These are phyloP conservation scores for Stegophylla sp. DNA, from an alignment of 2,888 invertebrate species.

Conservation along the genomic window DNA sequence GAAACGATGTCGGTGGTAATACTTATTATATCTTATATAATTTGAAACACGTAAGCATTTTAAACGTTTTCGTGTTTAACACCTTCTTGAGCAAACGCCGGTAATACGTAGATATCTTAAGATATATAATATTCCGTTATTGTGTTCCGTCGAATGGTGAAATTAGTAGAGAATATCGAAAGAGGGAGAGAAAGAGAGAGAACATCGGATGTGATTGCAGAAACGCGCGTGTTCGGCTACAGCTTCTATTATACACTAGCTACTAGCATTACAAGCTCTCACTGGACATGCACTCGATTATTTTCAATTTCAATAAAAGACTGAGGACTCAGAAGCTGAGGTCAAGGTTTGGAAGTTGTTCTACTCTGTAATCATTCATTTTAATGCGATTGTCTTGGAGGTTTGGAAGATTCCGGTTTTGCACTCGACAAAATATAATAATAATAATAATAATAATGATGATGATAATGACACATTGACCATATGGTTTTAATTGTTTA, in stretches of 20 bases:
- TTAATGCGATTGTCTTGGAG: constrained; percentile 35
- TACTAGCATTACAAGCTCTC: background rate
- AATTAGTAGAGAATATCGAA: too few relatives aligned
- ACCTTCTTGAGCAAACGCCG: too few relatives aligned
- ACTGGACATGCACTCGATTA: background rate
- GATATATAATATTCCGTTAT: too few relatives aligned
- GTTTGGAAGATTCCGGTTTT: constrained; percentile 43
- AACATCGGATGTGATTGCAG: too few relatives aligned
- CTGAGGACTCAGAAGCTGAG: constrained; percentile 13
- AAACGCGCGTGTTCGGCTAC: too few relatives aligned
- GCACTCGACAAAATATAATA: constrained; percentile 23
- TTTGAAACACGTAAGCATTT: constrained; percentile 36
- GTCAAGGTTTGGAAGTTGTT: constrained; percentile 45
- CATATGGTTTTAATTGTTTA: constrained; percentile 56
- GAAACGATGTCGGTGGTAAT: background rate
- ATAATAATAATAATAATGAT: too few relatives aligned
- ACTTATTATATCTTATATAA: constrained; percentile 5
- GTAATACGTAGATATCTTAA: too few relatives aligned
- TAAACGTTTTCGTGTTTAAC: constrained; percentile 29
- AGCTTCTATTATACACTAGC: too few relatives aligned
- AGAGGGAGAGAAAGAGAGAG: too few relatives aligned
- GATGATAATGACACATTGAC: background rate
- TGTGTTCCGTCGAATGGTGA: too few relatives aligned
- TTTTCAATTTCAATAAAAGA: constrained; percentile 17
- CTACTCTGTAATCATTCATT: constrained; percentile 25